Evolutionary conservation across 2,797 vertebrate genomes (phyloP).

Genomic region (Paratrypauchen microcephalus): DNA sequence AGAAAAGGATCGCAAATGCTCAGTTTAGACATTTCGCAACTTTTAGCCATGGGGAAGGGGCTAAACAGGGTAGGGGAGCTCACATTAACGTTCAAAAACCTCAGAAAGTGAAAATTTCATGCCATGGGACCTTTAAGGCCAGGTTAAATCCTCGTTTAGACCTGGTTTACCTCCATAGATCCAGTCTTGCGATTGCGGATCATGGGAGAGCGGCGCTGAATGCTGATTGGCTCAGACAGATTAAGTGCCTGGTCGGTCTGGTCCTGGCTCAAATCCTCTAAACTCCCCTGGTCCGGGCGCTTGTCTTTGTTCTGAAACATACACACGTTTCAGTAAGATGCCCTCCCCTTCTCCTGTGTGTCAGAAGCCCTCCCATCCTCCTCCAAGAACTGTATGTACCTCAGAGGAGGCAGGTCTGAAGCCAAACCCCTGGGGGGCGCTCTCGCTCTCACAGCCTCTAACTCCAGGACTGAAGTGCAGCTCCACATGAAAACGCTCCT

Average conservation of each 20-base stretch:
- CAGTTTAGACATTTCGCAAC: too few relatives aligned
- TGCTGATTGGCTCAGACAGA: conserved; percentile 79
- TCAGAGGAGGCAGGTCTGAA: conserved; percentile 94
- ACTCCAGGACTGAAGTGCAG: conserved; percentile 97
- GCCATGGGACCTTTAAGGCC: too few relatives aligned
- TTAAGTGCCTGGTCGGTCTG: conserved; percentile 78
- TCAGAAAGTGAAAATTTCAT: too few relatives aligned
- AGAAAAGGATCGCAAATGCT: too few relatives aligned
- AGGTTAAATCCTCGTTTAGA: not conserved
- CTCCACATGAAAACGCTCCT: conserved; percentile 97
- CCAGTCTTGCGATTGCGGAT: conserved; percentile 91
- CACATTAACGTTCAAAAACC: too few relatives aligned
- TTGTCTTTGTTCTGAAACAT: conserved; percentile 85
- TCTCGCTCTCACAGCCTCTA: conserved; percentile 91
- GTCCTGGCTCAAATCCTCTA: conserved; percentile 80
- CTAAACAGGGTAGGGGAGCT: too few relatives aligned
- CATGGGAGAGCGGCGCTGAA: conserved; percentile 87
- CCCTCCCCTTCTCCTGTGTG: too few relatives aligned
- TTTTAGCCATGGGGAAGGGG: too few relatives aligned
- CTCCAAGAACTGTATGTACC: conserved; percentile 77
- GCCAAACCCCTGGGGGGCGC: conserved; percentile 88
- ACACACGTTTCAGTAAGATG: too few relatives aligned
- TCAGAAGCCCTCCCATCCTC: too few relatives aligned
- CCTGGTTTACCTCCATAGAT: conserved; percentile 92
- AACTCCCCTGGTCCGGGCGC: conserved; percentile 80